A percentile compares a stretch with the other conserved stretches of the same genome.
phyloP scores from a whole-genome alignment of 1,140 invertebrate genomes.

The Vanessa atalanta region DNA sequence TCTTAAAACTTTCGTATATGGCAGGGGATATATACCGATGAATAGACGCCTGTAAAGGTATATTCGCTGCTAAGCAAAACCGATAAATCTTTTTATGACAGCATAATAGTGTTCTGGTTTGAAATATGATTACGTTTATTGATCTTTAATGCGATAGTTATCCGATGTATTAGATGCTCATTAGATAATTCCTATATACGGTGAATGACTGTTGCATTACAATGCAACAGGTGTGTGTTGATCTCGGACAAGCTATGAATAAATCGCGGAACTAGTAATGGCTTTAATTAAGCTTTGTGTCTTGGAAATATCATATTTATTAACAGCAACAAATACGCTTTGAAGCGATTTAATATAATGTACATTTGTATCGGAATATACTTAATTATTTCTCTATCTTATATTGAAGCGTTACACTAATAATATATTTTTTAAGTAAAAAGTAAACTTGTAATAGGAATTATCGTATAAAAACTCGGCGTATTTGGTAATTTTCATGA shows the following conservation, averaged over 20 bases:
- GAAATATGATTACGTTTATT: conserved; percentile 45
- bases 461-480: too few relatives aligned
- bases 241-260: conserved; percentile 25
- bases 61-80: conserved; percentile 23
- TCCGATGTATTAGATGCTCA: conserved; percentile 39
- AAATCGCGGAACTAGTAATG: conserved; percentile 28
- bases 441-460: too few relatives aligned
- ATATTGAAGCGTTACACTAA: too few relatives aligned
- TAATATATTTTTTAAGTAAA: too few relatives aligned
- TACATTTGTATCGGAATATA: not conserved
- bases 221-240: conserved; percentile 35
- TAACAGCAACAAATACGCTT: not conserved
- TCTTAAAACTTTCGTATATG: not conserved
- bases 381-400: too few relatives aligned
- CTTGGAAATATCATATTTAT: conserved; percentile 11
- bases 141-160: conserved; percentile 37
- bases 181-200: conserved; percentile 38
- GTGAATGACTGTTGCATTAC: conserved; percentile 28
- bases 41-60: conserved; percentile 19
- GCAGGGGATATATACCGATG: conserved; percentile 26
- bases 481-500: too few relatives aligned
- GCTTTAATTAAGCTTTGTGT: conserved; percentile 35
- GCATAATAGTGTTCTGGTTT: conserved; percentile 40
- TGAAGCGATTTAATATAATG: not conserved
- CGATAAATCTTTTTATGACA: conserved; percentile 46